These are phyloP conservation scores for Leptopilina drosophilae DNA, from an alignment of 2,888 invertebrate genomes.

Conservation along the genomic window DNA sequence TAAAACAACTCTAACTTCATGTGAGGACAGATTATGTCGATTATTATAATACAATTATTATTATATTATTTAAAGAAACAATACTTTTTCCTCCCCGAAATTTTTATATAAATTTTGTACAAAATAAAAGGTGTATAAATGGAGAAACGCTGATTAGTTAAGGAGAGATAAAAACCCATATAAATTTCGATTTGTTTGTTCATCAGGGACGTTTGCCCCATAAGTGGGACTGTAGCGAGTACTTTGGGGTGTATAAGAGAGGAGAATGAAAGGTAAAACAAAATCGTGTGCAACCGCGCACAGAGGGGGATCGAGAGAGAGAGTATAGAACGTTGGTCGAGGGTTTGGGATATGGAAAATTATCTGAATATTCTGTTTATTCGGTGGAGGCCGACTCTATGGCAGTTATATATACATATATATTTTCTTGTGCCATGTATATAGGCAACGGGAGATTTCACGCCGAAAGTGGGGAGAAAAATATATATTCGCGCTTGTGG, in stretches of 20 bases:
- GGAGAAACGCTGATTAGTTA: background rate
- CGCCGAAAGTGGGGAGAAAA: conserved; percentile 65
- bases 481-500: conserved; percentile 62
- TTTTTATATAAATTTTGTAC: too few species aligned
- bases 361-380: conserved; percentile 75
- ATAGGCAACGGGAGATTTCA: conserved; percentile 53
- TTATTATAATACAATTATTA: too few species aligned
- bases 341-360: conserved; percentile 64
- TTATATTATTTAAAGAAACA: too few species aligned
- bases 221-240: conserved; percentile 26
- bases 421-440: conserved; percentile 64
- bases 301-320: background rate
- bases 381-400: conserved; percentile 64
- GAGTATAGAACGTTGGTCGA: background rate
- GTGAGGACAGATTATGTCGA: too few species aligned
- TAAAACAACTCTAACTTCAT: too few species aligned
- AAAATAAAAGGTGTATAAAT: too few species aligned
- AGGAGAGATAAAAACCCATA: background rate
- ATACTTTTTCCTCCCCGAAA: too few species aligned
- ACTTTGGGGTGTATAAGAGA: conserved; percentile 1
- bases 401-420: conserved; percentile 62
- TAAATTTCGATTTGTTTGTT: conserved; percentile 20
- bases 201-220: conserved; percentile 1
- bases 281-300: conserved; percentile 22
- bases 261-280: conserved; percentile 40